Conservation (phyloP, 2,113 vertebrate genomes). For the Microcebus jonahi region DNA sequence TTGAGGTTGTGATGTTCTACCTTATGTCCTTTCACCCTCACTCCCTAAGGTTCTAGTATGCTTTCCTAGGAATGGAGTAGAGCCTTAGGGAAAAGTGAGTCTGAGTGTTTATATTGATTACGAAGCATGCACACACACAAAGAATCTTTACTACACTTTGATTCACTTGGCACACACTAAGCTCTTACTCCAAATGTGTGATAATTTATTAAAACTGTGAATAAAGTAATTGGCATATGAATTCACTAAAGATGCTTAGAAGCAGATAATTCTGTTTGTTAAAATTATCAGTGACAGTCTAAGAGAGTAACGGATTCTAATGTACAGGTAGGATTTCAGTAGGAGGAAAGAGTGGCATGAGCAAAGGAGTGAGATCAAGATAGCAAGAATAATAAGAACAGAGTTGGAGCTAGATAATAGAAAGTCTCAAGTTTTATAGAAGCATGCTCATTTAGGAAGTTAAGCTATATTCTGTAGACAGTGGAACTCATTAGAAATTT, state of each 20-base stretch:
- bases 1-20: not conserved
- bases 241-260: not conserved
- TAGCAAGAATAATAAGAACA: not conserved
- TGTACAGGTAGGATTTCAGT: not conserved
- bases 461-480: not conserved
- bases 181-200: not conserved
- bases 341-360: not conserved
- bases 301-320: not conserved
- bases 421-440: not conserved
- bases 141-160: not conserved
- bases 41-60: not conserved
- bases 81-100: not conserved
- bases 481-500: not conserved
- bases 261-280: not conserved
- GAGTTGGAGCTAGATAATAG: not conserved
- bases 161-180: not conserved
- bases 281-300: not conserved
- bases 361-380: not conserved
- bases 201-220: not conserved
- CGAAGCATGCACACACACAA: rapidly evolving
- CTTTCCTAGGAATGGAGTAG: not conserved
- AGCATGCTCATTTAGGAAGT: not conserved
- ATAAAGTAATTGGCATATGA: not conserved
- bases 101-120: not conserved
- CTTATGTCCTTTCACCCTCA: not conserved